Base-by-base conservation (phyloP, 2,888 invertebrate species). In the Himalopsyche kuldschensis region DNA sequence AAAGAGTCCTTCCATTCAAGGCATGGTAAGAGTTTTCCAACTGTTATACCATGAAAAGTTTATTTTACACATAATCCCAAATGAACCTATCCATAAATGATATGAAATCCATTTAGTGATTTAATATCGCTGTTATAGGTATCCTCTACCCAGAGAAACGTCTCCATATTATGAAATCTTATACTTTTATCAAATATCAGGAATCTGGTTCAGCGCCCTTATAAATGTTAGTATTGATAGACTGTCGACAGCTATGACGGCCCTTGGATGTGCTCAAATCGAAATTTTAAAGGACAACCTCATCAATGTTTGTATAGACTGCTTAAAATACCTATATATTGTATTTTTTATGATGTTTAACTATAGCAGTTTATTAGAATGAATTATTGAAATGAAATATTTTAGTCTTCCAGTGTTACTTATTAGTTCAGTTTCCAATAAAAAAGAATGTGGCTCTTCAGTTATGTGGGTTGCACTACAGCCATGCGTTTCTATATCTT, bases 151-250 rank as follows among this genome's bases (percentile, higher is more conserved):
- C 30, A 47, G n/a, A 5, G 81, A 84, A 4, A 20, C n/a, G 24
- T 48, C 84, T 20, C 85, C 85, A n/a, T 84, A 82, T 63, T 86
- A 85, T 48, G 85, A 85, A 80, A 17, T 86, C 15, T 27, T 85
- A 2, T 86, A 86, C 76, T 77, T 79, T 77, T 86, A 86, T 79
- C 86, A 86, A 83, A 85, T 86, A n/a, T 27, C 41, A 1, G 83
- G 86, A 41, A 86, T 86, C 15, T 82, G 82, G 78, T 82, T 84
- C 20, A 86, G 86, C 76, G 82, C 86, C 11, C 87, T 89, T 17
- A 87, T 90, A 5, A 91, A 90, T 88, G 89, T 90, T 80, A 89
- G 89, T 0, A 90, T 91, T 24, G 92, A 92, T 87, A 90, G 90
- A 85, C 88, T 90, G 1, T 89, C 90, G 0, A 88, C 91, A 0